phyloP scores from a whole-genome alignment of 2,113 vertebrate species.

The Aegotheles bennettii region DNA sequence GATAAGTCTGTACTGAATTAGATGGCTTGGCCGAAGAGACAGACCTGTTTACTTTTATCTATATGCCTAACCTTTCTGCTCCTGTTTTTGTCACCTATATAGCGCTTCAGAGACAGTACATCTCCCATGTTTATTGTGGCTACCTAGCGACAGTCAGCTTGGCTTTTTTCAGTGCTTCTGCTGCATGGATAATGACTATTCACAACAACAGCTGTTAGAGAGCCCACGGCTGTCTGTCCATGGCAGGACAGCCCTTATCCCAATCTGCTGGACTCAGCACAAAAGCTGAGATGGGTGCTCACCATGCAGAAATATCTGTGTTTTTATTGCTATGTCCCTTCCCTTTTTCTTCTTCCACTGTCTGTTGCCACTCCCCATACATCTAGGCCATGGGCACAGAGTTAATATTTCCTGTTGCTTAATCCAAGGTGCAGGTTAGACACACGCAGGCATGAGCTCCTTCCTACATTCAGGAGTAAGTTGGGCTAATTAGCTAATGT shows the following conservation, averaged over 20 bases:
- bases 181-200: fast-evolving
- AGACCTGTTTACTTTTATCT: not conserved
- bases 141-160: not conserved
- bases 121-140: not conserved
- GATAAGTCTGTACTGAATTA: not conserved
- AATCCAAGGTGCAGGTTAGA: not conserved
- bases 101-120: not conserved
- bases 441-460: not conserved
- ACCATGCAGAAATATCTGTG: not conserved
- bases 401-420: not conserved
- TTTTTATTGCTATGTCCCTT: not conserved
- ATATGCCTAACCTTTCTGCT: not conserved
- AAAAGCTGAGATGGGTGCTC: not conserved
- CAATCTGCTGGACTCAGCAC: not conserved
- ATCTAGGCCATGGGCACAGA: not conserved
- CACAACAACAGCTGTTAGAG: not conserved
- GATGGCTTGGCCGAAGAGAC: not conserved
- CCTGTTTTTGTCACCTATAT: not conserved
- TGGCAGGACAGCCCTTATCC: not conserved
- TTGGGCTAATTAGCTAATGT: not conserved
- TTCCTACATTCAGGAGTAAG: not conserved
- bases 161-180: not conserved
- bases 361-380: not conserved
- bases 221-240: not conserved
- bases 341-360: not conserved